Base-by-base conservation (phyloP, 2,888 invertebrate genomes). In the Bellardia pandia region DNA sequence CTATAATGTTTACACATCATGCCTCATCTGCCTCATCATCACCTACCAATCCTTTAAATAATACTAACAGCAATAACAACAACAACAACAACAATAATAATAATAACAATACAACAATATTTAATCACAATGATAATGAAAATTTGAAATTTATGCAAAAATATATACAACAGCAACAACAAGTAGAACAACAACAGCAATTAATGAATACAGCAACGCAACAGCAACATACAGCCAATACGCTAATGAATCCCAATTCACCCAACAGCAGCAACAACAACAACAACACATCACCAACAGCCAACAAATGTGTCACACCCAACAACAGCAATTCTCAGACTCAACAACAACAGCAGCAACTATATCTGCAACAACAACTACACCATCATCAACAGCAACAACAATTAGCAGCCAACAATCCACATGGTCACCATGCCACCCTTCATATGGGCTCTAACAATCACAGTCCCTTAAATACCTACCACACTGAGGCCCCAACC, bases 91-190 rank as follows among this genome's bases (percentile, higher is more conserved):
- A 80, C 16, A 74, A 81, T 60, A 77, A 79, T 48, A 88, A 84
- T 33, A 86, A 85, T 56, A 88, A 88, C 68, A 77, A 68, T 14
- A 76, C 68, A 60, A 69, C 69, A 51, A 68, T 85, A 86, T 88
- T 81, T 71, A 86, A 64, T 77, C 79, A 82, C 48, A 89, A 89
- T 89, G 90, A 90, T 88, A 90, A 90, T 76, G 90, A 90, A 85
- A 91, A 90, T 86, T 90, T 92, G 82, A 92, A 92, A 89, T 90
- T 92, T 90, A 91, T 93, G 89, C 91, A 92, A 89, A 92, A 92
- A 90, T 92, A 91, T 89, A 91, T 93, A 82, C 92, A 93, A 89
- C 90, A 92, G 83, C 93, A 93, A 33, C 91, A 90, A 37, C 91
- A 85, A 42, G 53, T 56, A 53, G 84, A 84, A 48, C 79, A 81